Evolutionary conservation across 92 coral and sea anemone genomes (phyloP).

Genomic region (Anthopleura xanthogrammica): DNA sequence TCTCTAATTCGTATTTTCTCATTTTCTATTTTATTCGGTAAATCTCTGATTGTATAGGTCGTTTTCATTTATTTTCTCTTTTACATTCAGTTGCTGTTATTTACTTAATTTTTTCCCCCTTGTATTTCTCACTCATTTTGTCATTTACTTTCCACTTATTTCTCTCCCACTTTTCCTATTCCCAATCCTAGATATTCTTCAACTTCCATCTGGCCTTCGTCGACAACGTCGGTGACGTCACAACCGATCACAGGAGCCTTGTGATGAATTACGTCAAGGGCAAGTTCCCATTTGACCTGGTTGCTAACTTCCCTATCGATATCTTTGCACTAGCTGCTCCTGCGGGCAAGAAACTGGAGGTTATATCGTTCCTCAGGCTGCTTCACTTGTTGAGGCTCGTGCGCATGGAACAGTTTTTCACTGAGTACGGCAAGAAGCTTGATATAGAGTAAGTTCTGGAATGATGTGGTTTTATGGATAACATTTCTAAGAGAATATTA

Average conservation of each 20-base stretch:
- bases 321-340: conserved; percentile 78
- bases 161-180: background rate
- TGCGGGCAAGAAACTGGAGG: conserved; percentile 47
- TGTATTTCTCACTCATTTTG: background rate
- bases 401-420: conserved; percentile 77
- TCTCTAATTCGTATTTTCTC: no score
- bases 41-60: no score
- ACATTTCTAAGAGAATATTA: no score
- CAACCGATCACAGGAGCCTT: conserved; percentile 58
- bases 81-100: no score
- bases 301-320: conserved; percentile 82
- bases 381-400: conserved; percentile 70
- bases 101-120: no score
- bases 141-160: background rate
- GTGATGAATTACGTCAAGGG: conserved; percentile 66
- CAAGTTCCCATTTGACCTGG: conserved; percentile 60
- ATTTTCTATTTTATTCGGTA: no score
- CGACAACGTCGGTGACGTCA: conserved; percentile 63
- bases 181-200: conserved; percentile 55
- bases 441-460: conserved; percentile 69
- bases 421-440: conserved; percentile 55
- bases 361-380: conserved; percentile 67
- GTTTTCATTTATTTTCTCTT: no score
- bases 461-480: no score
- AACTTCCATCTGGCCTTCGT: conserved; percentile 77